phyloP scores from a whole-genome alignment of 1,140 invertebrate species.

The Dendroctonus ponderosae region DNA sequence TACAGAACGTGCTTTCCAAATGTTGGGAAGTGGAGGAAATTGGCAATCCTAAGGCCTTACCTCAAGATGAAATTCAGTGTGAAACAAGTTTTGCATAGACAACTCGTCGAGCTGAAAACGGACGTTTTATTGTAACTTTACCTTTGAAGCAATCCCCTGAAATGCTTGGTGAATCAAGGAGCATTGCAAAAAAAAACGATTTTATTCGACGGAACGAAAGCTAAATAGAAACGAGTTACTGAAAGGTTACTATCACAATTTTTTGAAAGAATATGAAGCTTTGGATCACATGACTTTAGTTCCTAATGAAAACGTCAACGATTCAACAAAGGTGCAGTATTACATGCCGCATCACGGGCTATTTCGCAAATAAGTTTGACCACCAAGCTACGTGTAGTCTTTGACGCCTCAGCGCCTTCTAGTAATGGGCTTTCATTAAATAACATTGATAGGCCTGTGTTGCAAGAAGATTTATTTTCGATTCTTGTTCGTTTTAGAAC shows the following conservation, averaged over 20 bases:
- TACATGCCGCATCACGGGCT: constrained; percentile 51
- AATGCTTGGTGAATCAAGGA: constrained; percentile 2
- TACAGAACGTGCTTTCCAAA: background rate
- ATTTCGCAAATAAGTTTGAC: constrained; percentile 38
- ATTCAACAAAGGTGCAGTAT: constrained; percentile 1
- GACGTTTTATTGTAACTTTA: constrained; percentile 23
- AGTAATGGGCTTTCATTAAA: constrained; percentile 46
- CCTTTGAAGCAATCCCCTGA: background rate
- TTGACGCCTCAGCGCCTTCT: constrained; percentile 37
- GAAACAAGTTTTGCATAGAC: background rate
- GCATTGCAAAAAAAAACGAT: constrained; percentile 18
- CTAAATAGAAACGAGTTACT: constrained; percentile 4
- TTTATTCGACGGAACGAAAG: constrained; percentile 20
- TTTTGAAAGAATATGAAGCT: constrained; percentile 45
- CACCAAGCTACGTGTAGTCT: constrained; percentile 47
- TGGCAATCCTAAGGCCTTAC: background rate
- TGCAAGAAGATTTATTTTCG: constrained; percentile 49
- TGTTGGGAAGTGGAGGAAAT: constrained; percentile 15
- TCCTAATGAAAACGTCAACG: background rate
- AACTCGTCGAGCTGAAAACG: background rate
- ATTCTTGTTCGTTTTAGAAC: constrained; percentile 45
- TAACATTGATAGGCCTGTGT: constrained; percentile 46
- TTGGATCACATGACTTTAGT: constrained; percentile 45
- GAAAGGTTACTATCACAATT: constrained; percentile 34
- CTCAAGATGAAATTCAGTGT: constrained; percentile 1